These are phyloP conservation scores for Stichodactyla mertensii DNA, from an alignment of 64 coral and sea anemone species.

Conservation along the genomic window DNA sequence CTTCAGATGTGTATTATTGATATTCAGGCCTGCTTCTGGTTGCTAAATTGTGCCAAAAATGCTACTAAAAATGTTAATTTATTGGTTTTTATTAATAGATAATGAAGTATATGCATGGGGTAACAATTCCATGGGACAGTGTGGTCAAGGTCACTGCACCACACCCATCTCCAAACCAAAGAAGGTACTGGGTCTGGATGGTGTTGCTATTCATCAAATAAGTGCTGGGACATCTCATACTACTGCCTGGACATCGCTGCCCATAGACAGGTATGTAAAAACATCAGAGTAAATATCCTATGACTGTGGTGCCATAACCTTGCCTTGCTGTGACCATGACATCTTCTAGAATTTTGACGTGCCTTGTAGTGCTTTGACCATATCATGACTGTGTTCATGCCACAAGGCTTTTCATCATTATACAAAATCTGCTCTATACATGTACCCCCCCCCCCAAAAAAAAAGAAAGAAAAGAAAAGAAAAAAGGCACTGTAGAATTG, in stretches of 20 bases:
- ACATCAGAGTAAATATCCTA: no score
- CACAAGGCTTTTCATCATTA: no score
- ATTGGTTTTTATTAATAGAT: slow-evolving; percentile 31
- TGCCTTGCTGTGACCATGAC: no score
- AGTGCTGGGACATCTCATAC: slow-evolving; percentile 80
- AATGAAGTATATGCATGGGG: slow-evolving; percentile 88
- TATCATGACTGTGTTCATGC: no score
- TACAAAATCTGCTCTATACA: no score
- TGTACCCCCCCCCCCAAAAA: no score
- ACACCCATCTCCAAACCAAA: slow-evolving; percentile 81
- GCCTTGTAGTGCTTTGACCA: no score
- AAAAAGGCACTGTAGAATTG: no score
- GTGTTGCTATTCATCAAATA: slow-evolving; percentile 75
- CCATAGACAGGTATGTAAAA: slow-evolving; percentile 59
- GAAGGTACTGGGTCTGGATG: slow-evolving; percentile 76
- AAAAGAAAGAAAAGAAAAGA: no score
- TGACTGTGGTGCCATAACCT: background rate
- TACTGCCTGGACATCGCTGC: slow-evolving; percentile 76
- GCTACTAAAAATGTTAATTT: slow-evolving; percentile 19
- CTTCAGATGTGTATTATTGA: no score
- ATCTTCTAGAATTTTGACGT: no score
- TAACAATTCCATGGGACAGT: slow-evolving; percentile 94
- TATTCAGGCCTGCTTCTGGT: background rate
- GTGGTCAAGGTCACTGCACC: slow-evolving; percentile 82
- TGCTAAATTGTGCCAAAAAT: background rate